A percentile compares a stretch with the other conserved stretches of the same genome.
Evolutionary conservation across 2,888 invertebrate genomes (phyloP).

Genomic region (Lasioglossum marginatum): DNA sequence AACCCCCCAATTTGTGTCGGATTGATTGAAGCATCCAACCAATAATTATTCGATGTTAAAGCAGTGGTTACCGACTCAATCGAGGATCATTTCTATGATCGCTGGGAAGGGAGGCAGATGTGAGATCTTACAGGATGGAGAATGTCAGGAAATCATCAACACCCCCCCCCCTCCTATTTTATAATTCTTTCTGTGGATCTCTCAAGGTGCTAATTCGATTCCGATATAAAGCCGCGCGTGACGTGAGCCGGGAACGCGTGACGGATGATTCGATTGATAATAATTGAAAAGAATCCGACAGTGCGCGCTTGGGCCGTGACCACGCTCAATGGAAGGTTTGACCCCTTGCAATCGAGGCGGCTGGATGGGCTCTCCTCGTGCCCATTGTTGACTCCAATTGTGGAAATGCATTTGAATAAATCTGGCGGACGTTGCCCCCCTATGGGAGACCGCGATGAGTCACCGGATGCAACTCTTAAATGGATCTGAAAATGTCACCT

Average conservation of each 20-base stretch:
- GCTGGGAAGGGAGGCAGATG: no score
- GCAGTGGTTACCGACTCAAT: no score
- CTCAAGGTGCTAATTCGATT: constrained; percentile 11
- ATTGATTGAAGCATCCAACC: not conserved
- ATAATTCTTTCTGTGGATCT: not conserved
- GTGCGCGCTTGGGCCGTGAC: constrained; percentile 21
- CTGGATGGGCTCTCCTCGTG: not conserved
- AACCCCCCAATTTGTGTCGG: not conserved
- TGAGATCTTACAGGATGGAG: not conserved
- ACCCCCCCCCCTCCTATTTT: not conserved
- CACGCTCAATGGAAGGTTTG: constrained; percentile 50
- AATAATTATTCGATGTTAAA: not conserved
- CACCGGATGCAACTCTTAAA: constrained; percentile 1
- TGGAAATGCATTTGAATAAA: constrained; percentile 42
- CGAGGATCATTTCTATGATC: not conserved
- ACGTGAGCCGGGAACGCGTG: not conserved
- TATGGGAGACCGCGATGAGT: not conserved
- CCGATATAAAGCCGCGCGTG: constrained; percentile 15
- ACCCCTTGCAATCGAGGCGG: not conserved
- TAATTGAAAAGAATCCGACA: constrained; percentile 37
- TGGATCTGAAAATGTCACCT: not conserved
- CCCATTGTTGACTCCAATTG: constrained; percentile 50
- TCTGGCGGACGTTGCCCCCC: constrained; percentile 30
- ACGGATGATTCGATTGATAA: constrained; percentile 54
- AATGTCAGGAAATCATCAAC: not conserved